Conservation (phyloP, 2,113 vertebrate species). For the Chaenogobius annularis region DNA sequence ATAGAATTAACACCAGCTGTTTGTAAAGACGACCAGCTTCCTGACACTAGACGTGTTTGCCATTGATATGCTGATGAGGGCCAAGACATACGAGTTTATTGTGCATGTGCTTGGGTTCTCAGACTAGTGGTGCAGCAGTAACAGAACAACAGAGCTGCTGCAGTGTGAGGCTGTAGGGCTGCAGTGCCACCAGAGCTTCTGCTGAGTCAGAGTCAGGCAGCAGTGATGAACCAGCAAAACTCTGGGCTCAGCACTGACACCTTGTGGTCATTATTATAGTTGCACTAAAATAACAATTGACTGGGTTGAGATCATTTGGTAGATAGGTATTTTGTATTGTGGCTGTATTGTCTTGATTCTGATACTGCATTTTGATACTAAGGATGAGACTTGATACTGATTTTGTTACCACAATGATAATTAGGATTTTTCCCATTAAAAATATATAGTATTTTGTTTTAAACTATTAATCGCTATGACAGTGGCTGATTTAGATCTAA, state of each 20-base stretch:
- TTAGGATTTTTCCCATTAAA: too few relatives aligned
- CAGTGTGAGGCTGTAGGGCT: slow-evolving; percentile 43
- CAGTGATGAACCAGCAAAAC: slow-evolving; percentile 44
- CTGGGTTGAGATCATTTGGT: neutral
- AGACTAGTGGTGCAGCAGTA: neutral
- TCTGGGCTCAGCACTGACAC: slow-evolving; percentile 65
- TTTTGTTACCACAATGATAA: neutral
- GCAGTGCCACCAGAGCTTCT: slow-evolving; percentile 54
- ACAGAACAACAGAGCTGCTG: slow-evolving; percentile 1
- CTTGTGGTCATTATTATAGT: slow-evolving; percentile 50
- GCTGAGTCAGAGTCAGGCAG: slow-evolving; percentile 73
- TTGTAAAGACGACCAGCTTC: slow-evolving; percentile 25
- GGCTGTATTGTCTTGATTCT: neutral
- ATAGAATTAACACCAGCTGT: slow-evolving; percentile 41
- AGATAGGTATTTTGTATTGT: neutral
- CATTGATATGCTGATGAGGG: neutral
- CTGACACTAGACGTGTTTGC: neutral
- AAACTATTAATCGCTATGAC: too few relatives aligned
- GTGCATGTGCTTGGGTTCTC: neutral
- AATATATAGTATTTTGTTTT: too few relatives aligned
- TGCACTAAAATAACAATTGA: slow-evolving; percentile 9
- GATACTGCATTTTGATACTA: neutral
- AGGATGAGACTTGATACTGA: neutral
- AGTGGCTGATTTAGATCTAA: too few relatives aligned
- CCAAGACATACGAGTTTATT: neutral